These are phyloP conservation scores for Cyprinella venusta DNA, from an alignment of 2,797 vertebrate species.

Conservation along the genomic window DNA sequence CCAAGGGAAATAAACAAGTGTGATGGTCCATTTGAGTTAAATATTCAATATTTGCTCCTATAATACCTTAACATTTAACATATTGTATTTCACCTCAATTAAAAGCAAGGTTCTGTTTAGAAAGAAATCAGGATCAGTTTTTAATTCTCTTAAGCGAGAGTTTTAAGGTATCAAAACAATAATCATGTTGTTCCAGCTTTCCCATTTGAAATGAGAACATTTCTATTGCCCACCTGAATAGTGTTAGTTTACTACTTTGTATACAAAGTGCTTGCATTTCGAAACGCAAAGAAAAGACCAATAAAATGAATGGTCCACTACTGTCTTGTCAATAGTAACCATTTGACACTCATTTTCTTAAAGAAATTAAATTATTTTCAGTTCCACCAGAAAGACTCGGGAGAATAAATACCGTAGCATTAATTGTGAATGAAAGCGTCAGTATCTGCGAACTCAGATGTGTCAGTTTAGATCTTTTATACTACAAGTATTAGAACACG, in stretches of 20 bases:
- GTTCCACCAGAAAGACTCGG: too few species aligned
- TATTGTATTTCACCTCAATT: slow-evolving; percentile 17
- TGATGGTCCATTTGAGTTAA: slow-evolving; percentile 37
- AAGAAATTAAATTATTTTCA: background rate
- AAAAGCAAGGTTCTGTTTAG: slow-evolving; percentile 1
- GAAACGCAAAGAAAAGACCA: background rate
- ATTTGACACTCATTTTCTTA: background rate
- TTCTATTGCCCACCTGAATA: background rate
- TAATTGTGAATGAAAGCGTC: too few species aligned
- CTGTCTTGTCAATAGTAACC: background rate
- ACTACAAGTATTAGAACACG: too few species aligned
- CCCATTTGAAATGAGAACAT: background rate
- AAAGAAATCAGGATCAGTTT: background rate
- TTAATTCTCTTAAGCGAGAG: slow-evolving; percentile 19
- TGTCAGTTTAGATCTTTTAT: too few species aligned
- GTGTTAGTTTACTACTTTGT: background rate
- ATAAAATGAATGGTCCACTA: background rate
- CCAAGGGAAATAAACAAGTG: slow-evolving; percentile 6
- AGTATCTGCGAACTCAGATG: too few species aligned
- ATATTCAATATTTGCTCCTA: background rate
- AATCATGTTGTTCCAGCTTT: background rate
- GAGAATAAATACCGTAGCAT: too few species aligned
- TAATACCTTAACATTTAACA: slow-evolving; percentile 1
- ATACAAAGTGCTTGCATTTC: background rate
- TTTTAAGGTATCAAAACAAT: background rate